A percentile compares a stretch with the other conserved stretches of the same genome.
Evolutionary conservation across 2,888 invertebrate genomes (phyloP).

Genomic region (Allacma fusca): DNA sequence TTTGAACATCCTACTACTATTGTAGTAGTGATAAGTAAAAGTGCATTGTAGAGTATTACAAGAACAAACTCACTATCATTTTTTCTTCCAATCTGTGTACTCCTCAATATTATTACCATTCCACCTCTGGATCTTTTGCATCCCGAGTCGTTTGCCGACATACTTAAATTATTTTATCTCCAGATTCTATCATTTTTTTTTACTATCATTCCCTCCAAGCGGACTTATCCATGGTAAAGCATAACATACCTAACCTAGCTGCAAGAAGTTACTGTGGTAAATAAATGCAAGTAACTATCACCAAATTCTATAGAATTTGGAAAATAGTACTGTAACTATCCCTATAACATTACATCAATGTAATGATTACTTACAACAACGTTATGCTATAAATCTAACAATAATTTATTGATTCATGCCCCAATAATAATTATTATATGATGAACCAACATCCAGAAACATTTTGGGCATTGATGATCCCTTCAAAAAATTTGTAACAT

Average conservation of each 20-base stretch:
- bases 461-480: too few relatives aligned
- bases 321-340: too few relatives aligned
- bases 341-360: background rate
- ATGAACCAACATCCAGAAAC: too few relatives aligned
- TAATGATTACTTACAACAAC: background rate
- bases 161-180: slow-evolving; percentile 41
- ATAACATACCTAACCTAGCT: background rate
- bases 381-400: too few relatives aligned
- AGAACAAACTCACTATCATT: slow-evolving; percentile 2
- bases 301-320: background rate
- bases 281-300: background rate
- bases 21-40: slow-evolving; percentile 33
- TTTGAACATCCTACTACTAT: slow-evolving; percentile 19
- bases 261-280: background rate
- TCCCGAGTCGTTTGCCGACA: slow-evolving; percentile 37
- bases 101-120: slow-evolving; percentile 30
- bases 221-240: background rate
- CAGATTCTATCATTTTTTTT: slow-evolving; percentile 35
- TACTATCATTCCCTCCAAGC: background rate
- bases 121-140: slow-evolving; percentile 16
- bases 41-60: slow-evolving; percentile 30
- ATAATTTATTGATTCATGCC: too few relatives aligned
- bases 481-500: too few relatives aligned
- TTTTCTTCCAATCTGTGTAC: slow-evolving; percentile 7
- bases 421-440: too few relatives aligned